Percentiles rank a stretch among this genome's conserved stretches.
These are phyloP conservation scores for Grapholita molesta DNA, from an alignment of 1,140 invertebrate genomes.

Conservation along the genomic window DNA sequence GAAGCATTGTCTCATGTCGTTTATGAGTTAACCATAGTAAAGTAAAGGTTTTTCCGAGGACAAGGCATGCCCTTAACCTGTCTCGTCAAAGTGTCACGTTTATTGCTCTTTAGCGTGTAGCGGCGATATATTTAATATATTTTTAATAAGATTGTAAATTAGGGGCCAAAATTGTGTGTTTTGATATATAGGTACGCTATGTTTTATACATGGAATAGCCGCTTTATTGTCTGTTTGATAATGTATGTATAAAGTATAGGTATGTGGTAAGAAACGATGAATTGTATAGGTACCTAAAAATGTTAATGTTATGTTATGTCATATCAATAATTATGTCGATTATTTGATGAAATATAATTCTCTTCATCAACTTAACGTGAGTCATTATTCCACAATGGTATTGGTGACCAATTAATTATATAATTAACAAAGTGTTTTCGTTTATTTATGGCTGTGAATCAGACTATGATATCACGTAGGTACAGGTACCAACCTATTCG, in stretches of 20 bases:
- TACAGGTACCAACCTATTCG: not conserved
- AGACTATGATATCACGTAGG: not conserved
- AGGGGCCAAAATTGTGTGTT: too few relatives aligned
- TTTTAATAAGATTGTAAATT: too few relatives aligned
- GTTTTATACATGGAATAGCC: too few relatives aligned
- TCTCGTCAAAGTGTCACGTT: not conserved
- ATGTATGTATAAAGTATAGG: not conserved
- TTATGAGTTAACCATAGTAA: not conserved
- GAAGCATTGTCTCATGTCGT: not conserved
- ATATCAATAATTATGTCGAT: not conserved
- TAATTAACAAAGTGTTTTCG: not conserved
- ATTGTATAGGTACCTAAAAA: not conserved
- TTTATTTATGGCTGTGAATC: not conserved
- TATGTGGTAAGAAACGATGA: not conserved
- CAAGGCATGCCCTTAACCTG: not conserved
- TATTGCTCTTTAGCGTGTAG: not conserved
- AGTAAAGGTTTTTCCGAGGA: not conserved
- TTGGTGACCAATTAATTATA: not conserved
- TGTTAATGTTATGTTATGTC: not conserved
- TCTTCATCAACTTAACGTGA: not conserved
- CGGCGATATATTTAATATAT: too few relatives aligned
- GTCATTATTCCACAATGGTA: not conserved
- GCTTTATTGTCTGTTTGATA: too few relatives aligned
- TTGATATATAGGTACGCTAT: too few relatives aligned
- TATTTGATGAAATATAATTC: not conserved